phyloP scores from a whole-genome alignment of 2,797 vertebrate species.

The Paratrypauchen microcephalus region DNA sequence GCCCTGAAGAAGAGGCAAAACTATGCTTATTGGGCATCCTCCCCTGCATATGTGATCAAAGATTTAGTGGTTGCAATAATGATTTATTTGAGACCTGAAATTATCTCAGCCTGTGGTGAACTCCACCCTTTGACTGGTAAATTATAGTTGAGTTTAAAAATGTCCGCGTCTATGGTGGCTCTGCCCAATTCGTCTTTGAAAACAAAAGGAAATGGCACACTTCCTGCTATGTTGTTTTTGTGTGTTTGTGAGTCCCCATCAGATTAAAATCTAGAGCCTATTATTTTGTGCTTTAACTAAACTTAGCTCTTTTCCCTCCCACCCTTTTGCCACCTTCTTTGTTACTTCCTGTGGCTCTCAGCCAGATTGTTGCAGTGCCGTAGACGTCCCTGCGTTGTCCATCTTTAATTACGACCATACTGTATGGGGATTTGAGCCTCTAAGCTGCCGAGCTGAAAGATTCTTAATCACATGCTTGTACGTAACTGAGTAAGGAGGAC shows the following conservation, averaged over 20 bases:
- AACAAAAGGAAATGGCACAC: slow-evolving; percentile 64
- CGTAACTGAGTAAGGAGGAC: slow-evolving; percentile 49
- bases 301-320: slow-evolving; percentile 45
- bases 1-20: slow-evolving; percentile 27
- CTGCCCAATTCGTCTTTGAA: slow-evolving; percentile 41
- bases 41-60: slow-evolving; percentile 56
- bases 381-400: slow-evolving; percentile 47
- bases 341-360: slow-evolving; percentile 62
- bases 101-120: slow-evolving; percentile 49
- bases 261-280: slow-evolving; percentile 50
- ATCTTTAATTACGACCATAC: slow-evolving; percentile 68
- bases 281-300: slow-evolving; percentile 40
- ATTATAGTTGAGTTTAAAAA: slow-evolving; percentile 58
- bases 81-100: slow-evolving; percentile 54
- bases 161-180: slow-evolving; percentile 32
- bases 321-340: slow-evolving; percentile 41
- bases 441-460: slow-evolving; percentile 60
- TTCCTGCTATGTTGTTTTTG: slow-evolving; percentile 47
- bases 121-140: slow-evolving; percentile 63
- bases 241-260: slow-evolving; percentile 25
- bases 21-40: slow-evolving; percentile 40
- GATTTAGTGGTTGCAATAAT: slow-evolving; percentile 54
- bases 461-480: slow-evolving; percentile 63
- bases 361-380: slow-evolving; percentile 27
- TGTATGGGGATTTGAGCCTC: slow-evolving; percentile 63